These are phyloP conservation scores for Cataglyphis cursor DNA, from an alignment of 2,888 invertebrate genomes.

Conservation along the genomic window DNA sequence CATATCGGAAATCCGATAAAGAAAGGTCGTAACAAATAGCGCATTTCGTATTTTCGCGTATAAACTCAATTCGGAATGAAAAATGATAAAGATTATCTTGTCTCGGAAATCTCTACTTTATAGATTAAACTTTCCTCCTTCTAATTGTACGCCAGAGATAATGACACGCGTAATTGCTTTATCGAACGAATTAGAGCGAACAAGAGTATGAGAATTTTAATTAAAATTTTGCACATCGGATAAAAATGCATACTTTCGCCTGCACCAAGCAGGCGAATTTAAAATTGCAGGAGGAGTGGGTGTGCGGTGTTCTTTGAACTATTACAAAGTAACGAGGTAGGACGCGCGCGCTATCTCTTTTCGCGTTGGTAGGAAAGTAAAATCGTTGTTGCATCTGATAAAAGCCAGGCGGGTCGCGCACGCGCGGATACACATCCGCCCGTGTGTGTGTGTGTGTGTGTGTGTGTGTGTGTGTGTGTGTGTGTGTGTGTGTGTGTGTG, in stretches of 20 bases:
- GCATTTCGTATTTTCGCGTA: constrained; percentile 16
- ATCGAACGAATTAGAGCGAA: constrained; percentile 48
- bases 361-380: constrained; percentile 55
- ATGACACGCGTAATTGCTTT: constrained; percentile 58
- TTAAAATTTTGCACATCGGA: constrained; percentile 56
- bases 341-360: constrained; percentile 43
- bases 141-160: constrained; percentile 29
- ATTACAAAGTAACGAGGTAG: constrained; percentile 50
- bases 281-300: constrained; percentile 71
- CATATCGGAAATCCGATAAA: constrained; percentile 11
- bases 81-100: constrained; percentile 36
- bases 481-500: neutral
- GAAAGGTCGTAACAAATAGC: neutral
- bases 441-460: neutral
- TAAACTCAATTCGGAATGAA: neutral
- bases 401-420: constrained; percentile 44
- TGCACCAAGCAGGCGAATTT: constrained; percentile 67
- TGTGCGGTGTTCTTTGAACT: constrained; percentile 52
- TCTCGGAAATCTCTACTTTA: constrained; percentile 3
- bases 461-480: neutral
- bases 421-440: constrained; percentile 9
- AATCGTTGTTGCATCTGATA: constrained; percentile 61
- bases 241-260: constrained; percentile 39
- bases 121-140: neutral
- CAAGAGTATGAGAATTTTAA: constrained; percentile 50